phyloP scores from a whole-genome alignment of 2,888 invertebrate genomes.

The Drosophila peninsularis region DNA sequence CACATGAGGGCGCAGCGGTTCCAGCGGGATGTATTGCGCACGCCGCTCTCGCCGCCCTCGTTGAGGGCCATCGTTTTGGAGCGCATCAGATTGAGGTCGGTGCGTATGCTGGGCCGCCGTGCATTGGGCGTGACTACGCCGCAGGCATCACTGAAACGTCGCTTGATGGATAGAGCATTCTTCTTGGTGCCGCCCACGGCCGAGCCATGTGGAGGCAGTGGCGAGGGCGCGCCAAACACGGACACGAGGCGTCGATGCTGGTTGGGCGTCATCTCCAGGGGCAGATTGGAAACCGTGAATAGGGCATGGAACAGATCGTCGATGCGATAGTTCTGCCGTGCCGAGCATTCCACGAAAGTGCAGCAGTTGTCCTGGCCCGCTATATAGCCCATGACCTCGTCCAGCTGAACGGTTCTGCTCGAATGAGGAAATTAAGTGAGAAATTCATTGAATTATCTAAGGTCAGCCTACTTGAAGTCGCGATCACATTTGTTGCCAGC shows the following conservation, averaged over 20 bases:
- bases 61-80: constrained; percentile 91
- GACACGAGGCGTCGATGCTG: constrained; percentile 92
- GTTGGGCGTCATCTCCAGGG: constrained; percentile 95
- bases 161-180: constrained; percentile 92
- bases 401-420: constrained; percentile 89
- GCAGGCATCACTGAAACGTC: constrained; percentile 93
- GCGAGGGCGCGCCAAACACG: constrained; percentile 91
- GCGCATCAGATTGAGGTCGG: constrained; percentile 94
- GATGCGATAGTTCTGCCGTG: constrained; percentile 91
- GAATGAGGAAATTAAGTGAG: constrained; percentile 1
- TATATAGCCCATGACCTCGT: constrained; percentile 92
- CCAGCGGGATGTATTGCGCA: constrained; percentile 83
- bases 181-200: constrained; percentile 89
- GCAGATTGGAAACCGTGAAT: constrained; percentile 92
- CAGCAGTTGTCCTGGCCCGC: constrained; percentile 91
- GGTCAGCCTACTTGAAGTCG: constrained; percentile 88
- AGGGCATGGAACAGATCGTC: constrained; percentile 94
- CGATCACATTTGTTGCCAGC: constrained; percentile 95
- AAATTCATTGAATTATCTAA: background rate
- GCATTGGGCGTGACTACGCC: constrained; percentile 96
- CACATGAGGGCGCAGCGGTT: constrained; percentile 80
- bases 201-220: constrained; percentile 89
- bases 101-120: constrained; percentile 93
- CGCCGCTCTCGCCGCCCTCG: constrained; percentile 87
- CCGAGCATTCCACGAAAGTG: constrained; percentile 93